These are phyloP conservation scores for Sitta carolinensis DNA, from an alignment of 2,797 vertebrate genomes.

Conservation along the genomic window DNA sequence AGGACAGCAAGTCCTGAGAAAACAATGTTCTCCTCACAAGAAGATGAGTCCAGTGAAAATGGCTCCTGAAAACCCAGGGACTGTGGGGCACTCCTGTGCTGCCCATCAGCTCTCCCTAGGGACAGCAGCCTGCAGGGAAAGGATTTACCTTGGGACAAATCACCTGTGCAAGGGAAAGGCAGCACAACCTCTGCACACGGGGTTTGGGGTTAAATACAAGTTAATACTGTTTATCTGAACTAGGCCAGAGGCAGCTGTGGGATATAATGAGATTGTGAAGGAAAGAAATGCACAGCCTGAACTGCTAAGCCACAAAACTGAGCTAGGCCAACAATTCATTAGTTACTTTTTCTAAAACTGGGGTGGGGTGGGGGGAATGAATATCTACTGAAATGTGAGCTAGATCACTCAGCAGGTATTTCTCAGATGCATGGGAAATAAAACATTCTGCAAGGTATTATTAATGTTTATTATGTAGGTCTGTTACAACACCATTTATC, in stretches of 20 bases:
- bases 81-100: rapidly evolving
- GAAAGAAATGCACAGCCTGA: neutral
- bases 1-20: neutral
- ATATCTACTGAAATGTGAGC: neutral
- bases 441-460: neutral
- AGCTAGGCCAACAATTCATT: neutral
- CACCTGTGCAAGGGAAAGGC: neutral
- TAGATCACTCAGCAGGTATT: slow-evolving; percentile 2
- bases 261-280: neutral
- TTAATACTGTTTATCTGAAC: slow-evolving; percentile 4
- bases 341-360: neutral
- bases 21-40: neutral
- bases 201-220: neutral
- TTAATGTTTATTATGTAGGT: neutral
- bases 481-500: neutral
- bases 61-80: neutral
- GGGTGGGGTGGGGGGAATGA: neutral
- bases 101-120: neutral
- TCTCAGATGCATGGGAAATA: neutral
- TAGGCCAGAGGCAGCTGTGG: neutral
- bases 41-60: neutral
- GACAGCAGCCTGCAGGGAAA: neutral
- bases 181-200: neutral
- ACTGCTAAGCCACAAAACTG: neutral
- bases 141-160: neutral